A percentile compares a stretch with the other conserved stretches of the same genome.
Conservation (phyloP, 2,888 invertebrate genomes). For the Watsonalla cultraria region DNA sequence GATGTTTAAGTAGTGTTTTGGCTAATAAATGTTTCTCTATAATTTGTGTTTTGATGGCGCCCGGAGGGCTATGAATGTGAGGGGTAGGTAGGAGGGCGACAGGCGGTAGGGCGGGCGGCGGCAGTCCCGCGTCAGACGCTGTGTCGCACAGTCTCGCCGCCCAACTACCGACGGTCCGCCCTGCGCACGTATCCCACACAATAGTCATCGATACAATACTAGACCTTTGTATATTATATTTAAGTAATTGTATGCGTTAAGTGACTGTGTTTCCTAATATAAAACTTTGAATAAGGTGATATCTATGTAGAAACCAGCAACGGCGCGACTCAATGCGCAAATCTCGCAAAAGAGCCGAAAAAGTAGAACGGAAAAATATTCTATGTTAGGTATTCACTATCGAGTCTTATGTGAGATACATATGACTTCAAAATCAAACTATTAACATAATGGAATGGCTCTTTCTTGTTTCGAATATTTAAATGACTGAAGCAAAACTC, state of each 20-base stretch:
- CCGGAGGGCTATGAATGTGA: conserved; percentile 42
- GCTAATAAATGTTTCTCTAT: conserved; percentile 72
- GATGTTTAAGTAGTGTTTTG: conserved; percentile 63
- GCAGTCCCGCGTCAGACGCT: conserved; percentile 75
- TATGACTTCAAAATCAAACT: too few species aligned
- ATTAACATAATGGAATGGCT: too few species aligned
- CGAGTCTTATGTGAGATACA: too few species aligned
- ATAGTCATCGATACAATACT: conserved; percentile 15
- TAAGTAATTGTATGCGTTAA: background rate
- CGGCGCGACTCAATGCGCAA: conserved; percentile 74
- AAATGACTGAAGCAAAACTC: too few species aligned
- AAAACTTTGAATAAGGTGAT: conserved; percentile 14
- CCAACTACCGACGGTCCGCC: conserved; percentile 40
- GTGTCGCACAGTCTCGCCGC: conserved; percentile 59
- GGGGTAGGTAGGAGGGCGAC: conserved; percentile 39
- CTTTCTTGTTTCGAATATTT: too few species aligned
- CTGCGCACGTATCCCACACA: conserved; percentile 29
- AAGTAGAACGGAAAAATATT: conserved; percentile 41
- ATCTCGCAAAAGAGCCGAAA: conserved; percentile 52
- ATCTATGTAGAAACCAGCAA: conserved; percentile 10
- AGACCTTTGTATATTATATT: background rate
- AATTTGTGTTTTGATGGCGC: conserved; percentile 72
- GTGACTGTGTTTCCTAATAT: conserved; percentile 27
- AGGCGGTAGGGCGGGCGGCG: conserved; percentile 46
- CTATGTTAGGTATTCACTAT: background rate